A percentile compares a stretch with the other conserved stretches of the same genome.
Conservation (phyloP, 2,113 vertebrate species). For the Grus americana region DNA sequence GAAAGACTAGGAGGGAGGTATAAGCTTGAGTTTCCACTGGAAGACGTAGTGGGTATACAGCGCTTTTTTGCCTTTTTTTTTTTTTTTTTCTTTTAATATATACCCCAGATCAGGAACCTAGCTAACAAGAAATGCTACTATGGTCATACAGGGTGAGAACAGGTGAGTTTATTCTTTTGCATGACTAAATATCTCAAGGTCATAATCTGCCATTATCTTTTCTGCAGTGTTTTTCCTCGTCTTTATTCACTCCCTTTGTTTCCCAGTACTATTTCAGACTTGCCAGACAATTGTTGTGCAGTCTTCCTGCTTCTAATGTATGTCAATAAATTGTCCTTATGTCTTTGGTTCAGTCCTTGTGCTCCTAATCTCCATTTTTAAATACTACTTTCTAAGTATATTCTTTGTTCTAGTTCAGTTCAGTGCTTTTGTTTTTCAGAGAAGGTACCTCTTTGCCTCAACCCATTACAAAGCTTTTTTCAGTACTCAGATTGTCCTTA, state of each 20-base stretch:
- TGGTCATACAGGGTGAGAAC: not conserved
- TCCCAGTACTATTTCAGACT: conserved; percentile 8
- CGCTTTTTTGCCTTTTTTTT: no score
- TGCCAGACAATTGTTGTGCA: not conserved
- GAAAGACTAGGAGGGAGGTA: not conserved
- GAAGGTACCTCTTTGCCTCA: not conserved
- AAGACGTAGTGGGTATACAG: not conserved
- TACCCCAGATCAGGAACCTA: not conserved
- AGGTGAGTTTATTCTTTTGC: not conserved
- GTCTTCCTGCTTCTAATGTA: not conserved
- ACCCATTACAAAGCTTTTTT: not conserved
- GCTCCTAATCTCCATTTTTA: not conserved
- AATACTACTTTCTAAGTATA: not conserved
- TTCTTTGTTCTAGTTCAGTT: not conserved
- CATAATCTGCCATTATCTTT: not conserved
- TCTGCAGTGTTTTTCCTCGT: not conserved
- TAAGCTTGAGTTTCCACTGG: not conserved
- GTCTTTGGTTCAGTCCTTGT: not conserved
- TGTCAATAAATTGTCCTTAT: not conserved
- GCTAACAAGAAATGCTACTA: not conserved
- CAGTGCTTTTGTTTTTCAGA: not conserved
- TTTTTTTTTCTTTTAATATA: not conserved
- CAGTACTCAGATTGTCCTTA: not conserved
- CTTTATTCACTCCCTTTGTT: conserved; percentile 29
- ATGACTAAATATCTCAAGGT: not conserved